phyloP scores from a whole-genome alignment of 92 coral and sea anemone genomes.

The Parazoanthus darwini region DNA sequence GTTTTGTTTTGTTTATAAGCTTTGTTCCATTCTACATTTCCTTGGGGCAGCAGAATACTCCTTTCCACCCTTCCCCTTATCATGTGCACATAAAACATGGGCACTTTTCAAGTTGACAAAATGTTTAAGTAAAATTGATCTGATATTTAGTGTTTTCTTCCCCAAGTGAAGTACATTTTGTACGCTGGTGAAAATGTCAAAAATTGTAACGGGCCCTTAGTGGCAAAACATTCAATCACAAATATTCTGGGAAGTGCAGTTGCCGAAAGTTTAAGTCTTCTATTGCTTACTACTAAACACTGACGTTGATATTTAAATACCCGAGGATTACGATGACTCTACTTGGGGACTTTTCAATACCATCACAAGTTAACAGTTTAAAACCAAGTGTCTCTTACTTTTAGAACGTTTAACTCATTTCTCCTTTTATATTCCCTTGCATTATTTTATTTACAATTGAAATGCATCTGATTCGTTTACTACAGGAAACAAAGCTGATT shows the following conservation, averaged over 20 bases:
- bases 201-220: too few relatives aligned
- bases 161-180: too few relatives aligned
- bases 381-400: not conserved
- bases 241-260: too few relatives aligned
- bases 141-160: too few relatives aligned
- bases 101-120: not conserved
- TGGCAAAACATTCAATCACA: too few relatives aligned
- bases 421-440: not conserved
- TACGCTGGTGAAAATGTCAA: too few relatives aligned
- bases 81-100: too few relatives aligned
- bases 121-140: not conserved
- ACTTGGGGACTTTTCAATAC: not conserved
- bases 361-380: not conserved
- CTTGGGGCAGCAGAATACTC: not conserved
- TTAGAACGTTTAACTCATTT: too few relatives aligned
- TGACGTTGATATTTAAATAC: not conserved
- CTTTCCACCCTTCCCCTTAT: too few relatives aligned
- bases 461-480: not conserved
- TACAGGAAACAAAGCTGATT: not conserved
- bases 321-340: not conserved
- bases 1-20: not conserved
- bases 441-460: not conserved
- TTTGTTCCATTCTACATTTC: not conserved
- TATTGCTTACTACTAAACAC: not conserved
- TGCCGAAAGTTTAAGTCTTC: too few relatives aligned